Evolutionary conservation across 2,113 vertebrate genomes (phyloP), one percentile per base, ranked within the genome.

Genomic region (Balaeniceps rex): DNA sequence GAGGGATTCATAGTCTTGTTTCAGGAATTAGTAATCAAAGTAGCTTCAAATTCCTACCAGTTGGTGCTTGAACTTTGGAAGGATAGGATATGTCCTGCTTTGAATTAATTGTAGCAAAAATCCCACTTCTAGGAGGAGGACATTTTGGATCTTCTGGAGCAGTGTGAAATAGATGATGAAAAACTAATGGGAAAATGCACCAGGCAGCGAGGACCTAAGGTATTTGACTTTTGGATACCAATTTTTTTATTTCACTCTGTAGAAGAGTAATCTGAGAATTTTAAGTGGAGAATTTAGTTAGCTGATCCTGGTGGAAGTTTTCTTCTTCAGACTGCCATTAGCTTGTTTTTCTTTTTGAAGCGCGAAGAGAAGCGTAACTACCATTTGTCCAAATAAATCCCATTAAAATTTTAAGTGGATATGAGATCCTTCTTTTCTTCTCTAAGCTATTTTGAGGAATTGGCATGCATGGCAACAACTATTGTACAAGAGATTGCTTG

Each of bases 101-200:
- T 96, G 28, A 82, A 74, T 81, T 83, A 81, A 91, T 82, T 54
- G 36, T 77, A 47, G 34, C 40, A 46, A 63, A 91, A 74, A 88
- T 94, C 63, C 26, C 25, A 42, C 89, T 98, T 97, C 83, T 79
- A 99, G 99, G 99, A 99, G 92, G 99, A 99, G 98, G 99, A 99
- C 95, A 99, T 99, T 97, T 98, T 99, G 98, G 99, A 99, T 96
- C 98, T 99, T 95, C 95, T 99, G 97, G 99, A 99, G 84, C 99
- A 99, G 57, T 99, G 99, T 97, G 99, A 99, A 97, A 98, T 99
- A 97, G 99, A 99, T 63, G 99, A 99, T 69, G 99, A 99, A 97
- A 99, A 99, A 92, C 95, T 99, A 77, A 99, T 98, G 98, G 99
- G 99, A 85, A 99, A 99, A 97, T 98, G 98, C 81, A 94, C 98